Evolutionary conservation across 92 coral and sea anemone genomes (phyloP).

Genomic region (Paragorgia papillata): DNA sequence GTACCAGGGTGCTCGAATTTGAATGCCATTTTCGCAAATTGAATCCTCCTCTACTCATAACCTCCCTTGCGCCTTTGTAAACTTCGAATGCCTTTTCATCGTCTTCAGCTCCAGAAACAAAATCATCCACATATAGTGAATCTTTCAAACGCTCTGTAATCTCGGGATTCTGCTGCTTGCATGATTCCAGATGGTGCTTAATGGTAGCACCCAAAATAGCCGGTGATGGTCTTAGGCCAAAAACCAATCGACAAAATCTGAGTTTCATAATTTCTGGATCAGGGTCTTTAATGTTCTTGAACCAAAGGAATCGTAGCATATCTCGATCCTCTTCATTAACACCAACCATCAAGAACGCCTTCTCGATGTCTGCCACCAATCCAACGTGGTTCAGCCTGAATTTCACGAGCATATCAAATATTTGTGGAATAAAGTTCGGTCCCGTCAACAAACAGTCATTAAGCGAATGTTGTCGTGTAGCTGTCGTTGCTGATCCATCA

Average conservation of each 20-base stretch:
- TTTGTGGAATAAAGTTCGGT: constrained; percentile 49
- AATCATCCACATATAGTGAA: not conserved
- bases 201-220: constrained; percentile 17
- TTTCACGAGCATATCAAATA: constrained; percentile 45
- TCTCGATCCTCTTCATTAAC: not conserved
- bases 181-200: not conserved
- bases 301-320: constrained; percentile 21
- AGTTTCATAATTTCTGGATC: not conserved
- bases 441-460: constrained; percentile 64
- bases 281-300: not conserved
- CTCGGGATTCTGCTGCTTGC: not conserved
- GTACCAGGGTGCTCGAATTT: not conserved
- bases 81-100: constrained; percentile 39
- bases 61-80: constrained; percentile 41
- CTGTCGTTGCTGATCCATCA: constrained; percentile 52
- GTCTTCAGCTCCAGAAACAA: constrained; percentile 7
- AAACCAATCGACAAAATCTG: constrained; percentile 2
- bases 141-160: not conserved
- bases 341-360: constrained; percentile 17
- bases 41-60: constrained; percentile 59
- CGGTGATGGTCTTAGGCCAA: constrained; percentile 24
- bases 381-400: constrained; percentile 9
- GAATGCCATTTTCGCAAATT: constrained; percentile 57
- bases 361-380: constrained; percentile 12
- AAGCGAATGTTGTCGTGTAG: constrained; percentile 26